These are phyloP conservation scores for Diceros bicornis DNA, from an alignment of 2,797 vertebrate species.

Conservation along the genomic window DNA sequence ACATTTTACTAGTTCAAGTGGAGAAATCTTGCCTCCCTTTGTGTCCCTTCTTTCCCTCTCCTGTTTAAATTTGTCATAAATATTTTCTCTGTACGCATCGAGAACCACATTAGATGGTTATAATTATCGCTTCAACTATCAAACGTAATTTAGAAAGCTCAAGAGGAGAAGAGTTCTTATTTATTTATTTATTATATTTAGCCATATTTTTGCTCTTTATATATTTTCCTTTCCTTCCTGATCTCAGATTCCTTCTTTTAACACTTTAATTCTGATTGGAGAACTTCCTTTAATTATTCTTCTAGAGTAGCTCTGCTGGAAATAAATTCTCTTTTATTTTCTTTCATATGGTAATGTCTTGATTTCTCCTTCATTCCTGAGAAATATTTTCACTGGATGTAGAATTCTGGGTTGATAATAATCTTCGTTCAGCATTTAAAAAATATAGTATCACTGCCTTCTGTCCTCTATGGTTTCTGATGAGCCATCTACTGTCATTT, in stretches of 20 bases:
- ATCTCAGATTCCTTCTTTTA: not conserved
- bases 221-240: not conserved
- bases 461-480: not conserved
- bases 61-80: not conserved
- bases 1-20: not conserved
- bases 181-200: not conserved
- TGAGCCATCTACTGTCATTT: not conserved
- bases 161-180: not conserved
- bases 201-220: not conserved
- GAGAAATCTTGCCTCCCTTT: not conserved
- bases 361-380: not conserved
- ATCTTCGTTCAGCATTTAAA: not conserved
- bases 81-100: not conserved
- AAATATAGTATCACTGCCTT: not conserved
- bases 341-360: not conserved
- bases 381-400: not conserved
- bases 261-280: not conserved
- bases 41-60: not conserved
- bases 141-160: not conserved
- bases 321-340: not conserved
- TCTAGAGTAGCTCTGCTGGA: not conserved
- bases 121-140: not conserved
- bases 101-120: not conserved
- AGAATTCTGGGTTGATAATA: not conserved
- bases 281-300: not conserved